Evolutionary conservation across 2,113 vertebrate species (phyloP), one percentile per base, ranked within the genome.

Genomic region (Thunnus thynnus): DNA sequence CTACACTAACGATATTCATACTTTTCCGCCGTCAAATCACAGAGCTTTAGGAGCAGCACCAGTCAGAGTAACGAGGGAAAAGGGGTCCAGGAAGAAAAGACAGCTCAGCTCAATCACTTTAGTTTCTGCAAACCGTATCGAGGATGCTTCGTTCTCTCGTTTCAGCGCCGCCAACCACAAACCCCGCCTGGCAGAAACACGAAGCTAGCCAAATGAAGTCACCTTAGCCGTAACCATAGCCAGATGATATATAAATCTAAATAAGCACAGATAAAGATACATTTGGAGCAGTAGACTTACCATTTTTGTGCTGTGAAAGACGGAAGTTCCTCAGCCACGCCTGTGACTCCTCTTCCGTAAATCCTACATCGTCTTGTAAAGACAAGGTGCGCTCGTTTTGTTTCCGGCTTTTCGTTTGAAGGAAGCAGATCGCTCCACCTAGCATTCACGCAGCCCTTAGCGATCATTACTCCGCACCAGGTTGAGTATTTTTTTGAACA

Each of bases 241-340:
- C 41, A 6, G 6, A 11, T 12, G 3, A 8, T 2, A 7, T 48
- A 77, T 47, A 86, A 2, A 4, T 16, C 14, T n/a, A 69, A 89
- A 69, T 72, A 32, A 57, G 75, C 1, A 11, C 25, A 69, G 50
- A 72, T 58, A 65, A 76, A 63, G 10, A 57, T 0, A 70, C 0
- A 61, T 52, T 46, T 27, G 67, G 17, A 0, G 76, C 17, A 61
- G n/a, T 11, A 78, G 32, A 76, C 93, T 93, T 88, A 95, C 95
- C 95, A 95, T 95, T 92, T 94, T 93, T 86, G 76, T 70, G 86
- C 86, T 76, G 89, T 86, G 78, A 66, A 95, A 95, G 93, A 89
- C 94, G 94, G 95, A 95, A 95, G 94, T 94, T 90, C 77, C 75
- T 88, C 88, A 88, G 94, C 94, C 95, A 94, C 95, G 94, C 95